Base-by-base conservation (phyloP, 2,113 vertebrate species). In the Etheostoma cragini region DNA sequence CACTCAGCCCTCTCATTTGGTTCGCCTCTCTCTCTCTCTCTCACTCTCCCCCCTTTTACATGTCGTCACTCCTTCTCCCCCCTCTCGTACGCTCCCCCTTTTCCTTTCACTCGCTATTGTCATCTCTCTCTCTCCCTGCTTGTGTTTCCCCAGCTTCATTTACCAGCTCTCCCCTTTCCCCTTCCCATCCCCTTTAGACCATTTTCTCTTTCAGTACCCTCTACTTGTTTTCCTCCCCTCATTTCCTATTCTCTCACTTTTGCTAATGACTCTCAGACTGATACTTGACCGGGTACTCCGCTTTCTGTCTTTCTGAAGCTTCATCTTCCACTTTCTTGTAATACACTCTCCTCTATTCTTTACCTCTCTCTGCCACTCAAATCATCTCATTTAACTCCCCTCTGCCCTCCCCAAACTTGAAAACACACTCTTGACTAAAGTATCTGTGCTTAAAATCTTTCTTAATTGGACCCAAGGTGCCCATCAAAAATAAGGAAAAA, bases 71-170 rank as follows among this genome's bases (percentile, higher is more conserved):
- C 67, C 22, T 2, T 33, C 69, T 38, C 21, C 19, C 49, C 35
- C n/a, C 66, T 57, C 64, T 58, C 54, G 22, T n/a, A 21, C 42
- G 3, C 49, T 60, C 53, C 46, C 30, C 54, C 16, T 52, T 68
- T 71, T 76, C 64, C 52, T 75, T 81, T 84, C 70, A 63, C 76
- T 60, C 0, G 10, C 80, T 17, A 81, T 88, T 86, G 81, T 87
- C 82, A 85, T 85, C 56, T 69, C 60, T 77, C 67, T 72, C 61
- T 61, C 53, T 38, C 13, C 42, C 58, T 14, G 8, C 35, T 35
- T 60, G 56, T 70, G 38, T 63, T 38, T 87, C 78, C 68, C 35
- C 68, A 63, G 30, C 64, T 76, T 76, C 80, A 78, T 87, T 89
- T 83, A 47, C 66, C 62, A 57, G 45, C 79, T 69, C 53, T 45